These are phyloP conservation scores for Miichthys miiuy DNA, from an alignment of 2,797 vertebrate genomes.

Conservation along the genomic window DNA sequence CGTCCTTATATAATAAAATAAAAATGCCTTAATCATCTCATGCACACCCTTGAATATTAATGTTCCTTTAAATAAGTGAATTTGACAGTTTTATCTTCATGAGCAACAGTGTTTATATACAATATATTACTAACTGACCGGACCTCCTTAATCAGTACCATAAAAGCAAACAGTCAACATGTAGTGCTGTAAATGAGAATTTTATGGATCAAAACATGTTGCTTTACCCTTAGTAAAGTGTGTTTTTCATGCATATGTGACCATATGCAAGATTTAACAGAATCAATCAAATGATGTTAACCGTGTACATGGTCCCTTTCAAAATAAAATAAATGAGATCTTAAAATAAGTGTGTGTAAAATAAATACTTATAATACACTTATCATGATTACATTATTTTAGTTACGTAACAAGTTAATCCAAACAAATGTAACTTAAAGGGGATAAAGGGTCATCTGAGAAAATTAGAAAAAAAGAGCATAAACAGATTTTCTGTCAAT, in stretches of 20 bases:
- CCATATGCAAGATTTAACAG: neutral
- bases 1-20: neutral
- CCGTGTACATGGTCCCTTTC: too few species aligned
- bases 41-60: neutral
- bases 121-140: neutral
- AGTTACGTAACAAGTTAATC: neutral
- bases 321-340: too few species aligned
- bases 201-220: neutral
- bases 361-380: conserved; percentile 1
- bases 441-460: neutral
- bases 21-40: neutral
- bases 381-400: neutral
- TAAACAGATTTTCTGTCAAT: conserved; percentile 4
- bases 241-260: neutral
- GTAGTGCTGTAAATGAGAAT: neutral
- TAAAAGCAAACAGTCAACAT: neutral
- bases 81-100: neutral
- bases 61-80: neutral
- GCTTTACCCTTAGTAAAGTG: neutral
- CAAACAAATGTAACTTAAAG: conserved; percentile 1
- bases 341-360: neutral
- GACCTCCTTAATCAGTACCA: neutral
- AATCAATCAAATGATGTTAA: too few species aligned
- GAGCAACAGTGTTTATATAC: neutral
- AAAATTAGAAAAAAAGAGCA: neutral